Percentiles rank a stretch among this genome's conserved stretches.
These are phyloP conservation scores for Urocyon cinereoargenteus DNA, from an alignment of 2,797 vertebrate genomes.

Conservation along the genomic window DNA sequence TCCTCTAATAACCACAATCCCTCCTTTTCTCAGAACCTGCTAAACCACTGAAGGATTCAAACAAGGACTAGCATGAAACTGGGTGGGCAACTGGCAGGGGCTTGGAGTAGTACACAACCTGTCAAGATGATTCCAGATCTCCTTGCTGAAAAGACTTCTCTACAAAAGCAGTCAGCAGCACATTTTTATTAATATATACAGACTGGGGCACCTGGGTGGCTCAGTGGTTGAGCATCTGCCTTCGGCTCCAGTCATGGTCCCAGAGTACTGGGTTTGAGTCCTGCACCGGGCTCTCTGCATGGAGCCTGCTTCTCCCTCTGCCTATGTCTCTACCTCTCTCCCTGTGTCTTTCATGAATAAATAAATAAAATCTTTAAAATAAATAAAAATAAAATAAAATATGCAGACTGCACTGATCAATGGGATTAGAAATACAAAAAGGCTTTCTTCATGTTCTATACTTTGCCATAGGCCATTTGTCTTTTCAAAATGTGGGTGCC, in stretches of 20 bases:
- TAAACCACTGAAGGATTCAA: not conserved
- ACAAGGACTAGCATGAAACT: not conserved
- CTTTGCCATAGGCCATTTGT: not conserved
- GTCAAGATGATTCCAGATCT: not conserved
- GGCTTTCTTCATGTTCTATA: not conserved
- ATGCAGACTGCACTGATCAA: not conserved
- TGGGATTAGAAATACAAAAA: not conserved
- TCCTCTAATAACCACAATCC: not conserved
- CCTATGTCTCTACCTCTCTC: too few species aligned
- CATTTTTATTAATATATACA: slow-evolving; percentile 30
- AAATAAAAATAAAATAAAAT: slow-evolving; percentile 7
- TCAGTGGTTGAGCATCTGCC: too few species aligned
- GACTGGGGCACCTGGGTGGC: not conserved
- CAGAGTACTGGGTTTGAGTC: too few species aligned
- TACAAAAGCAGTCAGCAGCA: not conserved
- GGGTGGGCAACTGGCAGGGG: not conserved
- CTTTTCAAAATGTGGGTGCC: not conserved
- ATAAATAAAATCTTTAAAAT: too few species aligned
- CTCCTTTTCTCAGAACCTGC: not conserved
- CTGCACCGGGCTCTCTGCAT: too few species aligned
- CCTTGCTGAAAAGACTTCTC: slow-evolving; percentile 5
- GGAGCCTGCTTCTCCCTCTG: too few species aligned
- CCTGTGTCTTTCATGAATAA: too few species aligned
- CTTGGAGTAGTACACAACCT: not conserved
- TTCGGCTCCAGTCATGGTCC: too few species aligned